A percentile compares a stretch with the other conserved stretches of the same genome.
phyloP scores from a whole-genome alignment of 2,888 invertebrate genomes.

The Drosophila rubida region DNA sequence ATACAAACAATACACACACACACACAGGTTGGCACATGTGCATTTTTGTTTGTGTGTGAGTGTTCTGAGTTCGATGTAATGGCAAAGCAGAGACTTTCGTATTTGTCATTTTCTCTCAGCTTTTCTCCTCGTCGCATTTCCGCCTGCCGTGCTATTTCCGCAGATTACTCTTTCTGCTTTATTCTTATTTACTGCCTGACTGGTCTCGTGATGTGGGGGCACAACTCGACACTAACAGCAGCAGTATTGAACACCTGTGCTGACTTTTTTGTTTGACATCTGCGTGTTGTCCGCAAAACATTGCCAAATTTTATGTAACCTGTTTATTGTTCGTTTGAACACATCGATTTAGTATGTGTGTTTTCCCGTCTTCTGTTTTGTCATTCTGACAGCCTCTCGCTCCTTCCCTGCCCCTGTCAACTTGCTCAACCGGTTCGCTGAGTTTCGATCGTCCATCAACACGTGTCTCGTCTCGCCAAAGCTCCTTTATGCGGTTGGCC shows the following conservation, averaged over 20 bases:
- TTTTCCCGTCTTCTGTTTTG: not conserved
- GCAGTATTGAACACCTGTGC: conserved; percentile 48
- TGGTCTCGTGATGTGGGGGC: conserved; percentile 53
- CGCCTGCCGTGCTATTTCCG: conserved; percentile 24
- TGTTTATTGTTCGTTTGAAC: conserved; percentile 40
- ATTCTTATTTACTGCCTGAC: conserved; percentile 10
- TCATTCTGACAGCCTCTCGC: not conserved
- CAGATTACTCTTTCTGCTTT: not conserved
- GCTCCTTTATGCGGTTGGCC: conserved; percentile 13
- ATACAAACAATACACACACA: not conserved
- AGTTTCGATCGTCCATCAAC: conserved; percentile 17
- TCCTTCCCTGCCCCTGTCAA: not conserved
- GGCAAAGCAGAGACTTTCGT: not conserved
- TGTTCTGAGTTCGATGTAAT: not conserved
- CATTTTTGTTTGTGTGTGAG: not conserved
- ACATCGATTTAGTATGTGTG: not conserved
- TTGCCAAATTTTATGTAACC: conserved; percentile 70
- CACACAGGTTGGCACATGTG: too few species aligned
- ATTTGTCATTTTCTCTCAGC: conserved; percentile 11
- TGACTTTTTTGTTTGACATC: conserved; percentile 14
- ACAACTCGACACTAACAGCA: conserved; percentile 28
- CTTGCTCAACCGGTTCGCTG: conserved; percentile 35
- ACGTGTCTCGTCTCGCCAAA: conserved; percentile 10
- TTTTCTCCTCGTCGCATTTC: conserved; percentile 2
- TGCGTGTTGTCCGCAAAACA: conserved; percentile 13